Conservation (phyloP, 2,113 vertebrate genomes). For the Eulacestoma nigropectus region DNA sequence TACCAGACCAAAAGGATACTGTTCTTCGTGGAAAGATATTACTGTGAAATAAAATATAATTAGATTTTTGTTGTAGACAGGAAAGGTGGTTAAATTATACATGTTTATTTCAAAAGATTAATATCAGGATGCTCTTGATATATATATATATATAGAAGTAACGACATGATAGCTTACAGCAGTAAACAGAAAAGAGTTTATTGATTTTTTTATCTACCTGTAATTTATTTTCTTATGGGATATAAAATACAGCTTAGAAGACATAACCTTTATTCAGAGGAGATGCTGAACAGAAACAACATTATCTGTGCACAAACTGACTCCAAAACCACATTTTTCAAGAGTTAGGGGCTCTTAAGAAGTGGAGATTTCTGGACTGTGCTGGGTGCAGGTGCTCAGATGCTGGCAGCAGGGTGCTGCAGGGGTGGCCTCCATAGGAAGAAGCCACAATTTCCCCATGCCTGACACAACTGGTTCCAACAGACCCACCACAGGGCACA, state of each 20-base stretch:
- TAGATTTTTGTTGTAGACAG: not conserved
- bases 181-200: not conserved
- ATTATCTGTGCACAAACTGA: not conserved
- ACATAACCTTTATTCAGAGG: not conserved
- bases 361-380: fast-evolving
- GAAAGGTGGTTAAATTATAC: not conserved
- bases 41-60: conserved; percentile 14
- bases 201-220: not conserved
- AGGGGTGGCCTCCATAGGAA: not conserved
- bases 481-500: not conserved
- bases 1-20: not conserved
- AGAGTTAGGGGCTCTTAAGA: not conserved
- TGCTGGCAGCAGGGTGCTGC: fast-evolving
- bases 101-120: conserved; percentile 14
- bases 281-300: not conserved
- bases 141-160: conserved; percentile 1
- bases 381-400: not conserved
- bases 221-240: not conserved
- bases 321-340: not conserved
- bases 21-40: not conserved
- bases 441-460: fast-evolving
- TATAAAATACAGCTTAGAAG: not conserved
- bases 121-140: not conserved
- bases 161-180: not conserved
- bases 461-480: not conserved